phyloP scores from a whole-genome alignment of 2,888 invertebrate species.

The Pyrochroa serraticornis region DNA sequence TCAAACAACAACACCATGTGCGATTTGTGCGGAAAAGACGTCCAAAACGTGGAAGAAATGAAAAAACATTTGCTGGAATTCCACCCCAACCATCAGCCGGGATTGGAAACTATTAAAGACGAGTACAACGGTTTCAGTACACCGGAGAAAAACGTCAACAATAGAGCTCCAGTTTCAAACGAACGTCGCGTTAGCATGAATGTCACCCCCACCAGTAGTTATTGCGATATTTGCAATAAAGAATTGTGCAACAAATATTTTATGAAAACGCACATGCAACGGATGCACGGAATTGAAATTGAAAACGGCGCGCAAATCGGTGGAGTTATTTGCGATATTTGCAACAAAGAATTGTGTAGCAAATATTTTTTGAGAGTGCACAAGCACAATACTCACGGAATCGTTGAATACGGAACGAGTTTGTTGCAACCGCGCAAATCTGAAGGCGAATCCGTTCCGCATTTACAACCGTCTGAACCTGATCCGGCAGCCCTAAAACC shows the following conservation, averaged over 20 bases:
- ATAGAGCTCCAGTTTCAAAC: constrained; percentile 44
- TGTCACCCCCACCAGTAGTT: constrained; percentile 78
- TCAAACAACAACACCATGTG: constrained; percentile 55
- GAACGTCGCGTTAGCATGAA: constrained; percentile 67
- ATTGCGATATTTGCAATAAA: constrained; percentile 97
- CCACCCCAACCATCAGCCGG: constrained; percentile 59
- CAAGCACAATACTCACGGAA: constrained; percentile 97
- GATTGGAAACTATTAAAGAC: constrained; percentile 42
- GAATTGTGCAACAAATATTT: constrained; percentile 99
- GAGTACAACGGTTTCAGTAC: constrained; percentile 57
- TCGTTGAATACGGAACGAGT: constrained; percentile 78
- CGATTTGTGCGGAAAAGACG: constrained; percentile 57
- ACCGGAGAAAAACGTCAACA: constrained; percentile 57
- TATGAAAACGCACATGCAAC: constrained; percentile 98
- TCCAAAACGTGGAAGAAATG: constrained; percentile 66
- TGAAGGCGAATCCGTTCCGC: constrained; percentile 54
- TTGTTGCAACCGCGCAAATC: constrained; percentile 56
- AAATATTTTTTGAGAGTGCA: constrained; percentile 97
- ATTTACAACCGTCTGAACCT: constrained; percentile 43
- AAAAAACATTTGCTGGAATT: constrained; percentile 72
- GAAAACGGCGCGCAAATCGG: constrained; percentile 92
- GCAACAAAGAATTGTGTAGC: constrained; percentile 97
- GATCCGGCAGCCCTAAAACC: constrained; percentile 62
- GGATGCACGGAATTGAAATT: constrained; percentile 96
- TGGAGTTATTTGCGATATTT: constrained; percentile 95